phyloP scores from a whole-genome alignment of 2,888 invertebrate genomes.

The Petrophora chlorosata region DNA sequence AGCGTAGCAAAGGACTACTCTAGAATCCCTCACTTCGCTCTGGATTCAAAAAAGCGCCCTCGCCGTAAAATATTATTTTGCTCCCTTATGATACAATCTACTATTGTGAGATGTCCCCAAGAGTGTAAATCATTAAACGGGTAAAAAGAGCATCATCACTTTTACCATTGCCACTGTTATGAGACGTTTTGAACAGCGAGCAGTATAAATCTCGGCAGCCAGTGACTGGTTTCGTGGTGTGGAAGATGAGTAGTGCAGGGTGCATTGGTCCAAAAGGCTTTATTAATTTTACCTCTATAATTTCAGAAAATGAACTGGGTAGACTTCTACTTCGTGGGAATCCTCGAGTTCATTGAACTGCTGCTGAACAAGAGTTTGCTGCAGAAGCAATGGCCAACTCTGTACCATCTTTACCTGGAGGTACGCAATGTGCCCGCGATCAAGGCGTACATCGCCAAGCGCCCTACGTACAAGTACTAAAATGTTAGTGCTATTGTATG shows the following conservation, averaged over 20 bases:
- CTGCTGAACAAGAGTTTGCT: conserved; percentile 43
- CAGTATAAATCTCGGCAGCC: background rate
- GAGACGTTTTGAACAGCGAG: no score
- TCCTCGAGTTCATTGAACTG: conserved; percentile 45
- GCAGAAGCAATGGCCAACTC: conserved; percentile 39
- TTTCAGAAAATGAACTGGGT: conserved; percentile 44
- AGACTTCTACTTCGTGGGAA: conserved; percentile 49
- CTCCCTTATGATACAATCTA: no score
- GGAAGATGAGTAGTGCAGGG: background rate
- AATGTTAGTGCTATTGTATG: background rate
- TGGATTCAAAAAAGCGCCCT: no score
- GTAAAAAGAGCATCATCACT: no score
- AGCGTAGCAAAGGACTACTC: no score
- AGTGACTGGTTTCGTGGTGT: background rate
- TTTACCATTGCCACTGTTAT: no score
- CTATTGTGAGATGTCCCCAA: no score
- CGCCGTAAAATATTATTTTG: no score
- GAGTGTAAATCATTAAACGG: no score
- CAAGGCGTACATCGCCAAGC: conserved; percentile 47
- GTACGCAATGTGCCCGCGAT: conserved; percentile 47
- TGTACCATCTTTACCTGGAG: conserved; percentile 40
- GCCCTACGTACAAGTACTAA: conserved; percentile 43
- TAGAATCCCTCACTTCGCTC: no score
- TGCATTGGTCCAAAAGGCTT: background rate
- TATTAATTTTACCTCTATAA: background rate